Percentiles rank a stretch among this genome's conserved stretches.
phyloP scores from a whole-genome alignment of 92 coral and sea anemone species.

The Desmophyllum pertusum region DNA sequence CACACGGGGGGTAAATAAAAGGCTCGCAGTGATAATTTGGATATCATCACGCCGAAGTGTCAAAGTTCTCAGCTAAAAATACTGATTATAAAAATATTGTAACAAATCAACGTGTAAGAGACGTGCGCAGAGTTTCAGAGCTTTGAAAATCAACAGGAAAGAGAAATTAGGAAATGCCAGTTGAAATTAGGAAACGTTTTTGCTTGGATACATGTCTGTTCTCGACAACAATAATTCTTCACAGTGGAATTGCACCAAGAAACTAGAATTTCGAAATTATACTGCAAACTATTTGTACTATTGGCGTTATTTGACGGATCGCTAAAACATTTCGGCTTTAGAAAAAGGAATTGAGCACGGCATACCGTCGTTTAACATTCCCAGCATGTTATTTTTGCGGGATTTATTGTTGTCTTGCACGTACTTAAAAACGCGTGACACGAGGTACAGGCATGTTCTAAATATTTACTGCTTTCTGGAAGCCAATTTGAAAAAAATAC shows the following conservation, averaged over 20 bases:
- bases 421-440: not conserved
- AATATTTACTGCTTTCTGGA: not conserved
- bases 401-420: not conserved
- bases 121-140: not conserved
- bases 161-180: not conserved
- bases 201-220: not conserved
- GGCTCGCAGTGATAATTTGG: conserved; percentile 2
- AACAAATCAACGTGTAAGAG: not conserved
- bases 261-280: not conserved
- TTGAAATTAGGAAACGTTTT: not conserved
- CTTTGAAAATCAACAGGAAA: not conserved
- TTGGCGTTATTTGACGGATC: not conserved
- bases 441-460: not conserved
- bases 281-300: conserved; percentile 4
- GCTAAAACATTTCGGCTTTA: not conserved
- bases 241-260: not conserved
- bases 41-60: not conserved
- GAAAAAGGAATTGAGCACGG: not conserved
- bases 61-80: not conserved
- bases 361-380: not conserved
- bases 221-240: not conserved
- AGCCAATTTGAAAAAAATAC: no score
- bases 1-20: conserved; percentile 3
- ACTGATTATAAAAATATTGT: not conserved
- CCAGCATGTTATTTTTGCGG: conserved; percentile 26